Evolutionary conservation across 1,140 invertebrate species (phyloP).

Genomic region (Bombus impatiens): DNA sequence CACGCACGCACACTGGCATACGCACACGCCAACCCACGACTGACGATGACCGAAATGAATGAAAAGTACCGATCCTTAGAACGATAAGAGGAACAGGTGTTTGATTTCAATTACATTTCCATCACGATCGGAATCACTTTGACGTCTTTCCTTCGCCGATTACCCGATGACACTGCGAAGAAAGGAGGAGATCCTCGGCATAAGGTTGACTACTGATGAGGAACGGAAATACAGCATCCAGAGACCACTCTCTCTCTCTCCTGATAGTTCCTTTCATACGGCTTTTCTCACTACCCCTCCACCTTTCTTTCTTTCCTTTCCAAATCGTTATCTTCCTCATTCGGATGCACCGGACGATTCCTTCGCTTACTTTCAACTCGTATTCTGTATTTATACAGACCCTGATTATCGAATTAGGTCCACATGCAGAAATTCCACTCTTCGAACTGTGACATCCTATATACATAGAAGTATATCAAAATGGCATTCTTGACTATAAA

Average conservation of each 20-base stretch:
- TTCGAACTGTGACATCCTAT: too few species aligned
- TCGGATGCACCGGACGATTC: neutral
- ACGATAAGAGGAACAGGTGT: neutral
- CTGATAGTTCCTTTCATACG: neutral
- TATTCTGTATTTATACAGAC: neutral
- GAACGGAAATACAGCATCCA: slow-evolving; percentile 73
- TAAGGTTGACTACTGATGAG: slow-evolving; percentile 76
- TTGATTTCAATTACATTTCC: neutral
- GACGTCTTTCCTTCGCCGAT: neutral
- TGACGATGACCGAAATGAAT: neutral
- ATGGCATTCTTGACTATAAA: neutral
- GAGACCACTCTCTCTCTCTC: slow-evolving; percentile 61
- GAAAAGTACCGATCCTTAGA: neutral
- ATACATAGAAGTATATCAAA: neutral
- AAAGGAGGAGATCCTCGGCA: slow-evolving; percentile 67
- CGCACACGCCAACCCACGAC: neutral
- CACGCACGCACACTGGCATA: neutral
- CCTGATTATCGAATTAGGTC: neutral
- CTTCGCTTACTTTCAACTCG: neutral
- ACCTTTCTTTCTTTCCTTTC: neutral
- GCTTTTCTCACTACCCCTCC: neutral
- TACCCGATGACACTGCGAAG: slow-evolving; percentile 11
- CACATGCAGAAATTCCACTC: neutral
- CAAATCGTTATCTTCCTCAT: neutral
- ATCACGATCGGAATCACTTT: slow-evolving; percentile 12